These are phyloP conservation scores for Podarcis muralis DNA, from an alignment of 2,113 vertebrate genomes.

Conservation along the genomic window DNA sequence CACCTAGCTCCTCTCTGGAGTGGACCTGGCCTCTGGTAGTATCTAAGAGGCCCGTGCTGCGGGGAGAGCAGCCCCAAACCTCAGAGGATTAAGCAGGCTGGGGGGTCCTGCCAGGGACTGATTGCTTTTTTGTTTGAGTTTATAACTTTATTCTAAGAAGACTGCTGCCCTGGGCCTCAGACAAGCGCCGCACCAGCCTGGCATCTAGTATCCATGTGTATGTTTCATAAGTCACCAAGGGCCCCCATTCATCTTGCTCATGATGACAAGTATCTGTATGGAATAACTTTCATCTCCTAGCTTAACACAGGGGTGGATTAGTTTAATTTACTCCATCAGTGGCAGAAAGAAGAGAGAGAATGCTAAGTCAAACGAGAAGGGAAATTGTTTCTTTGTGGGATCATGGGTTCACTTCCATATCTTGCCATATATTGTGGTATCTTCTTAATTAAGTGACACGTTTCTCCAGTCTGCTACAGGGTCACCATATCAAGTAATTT, in stretches of 20 bases:
- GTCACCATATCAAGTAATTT: background rate
- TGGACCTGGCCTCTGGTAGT: background rate
- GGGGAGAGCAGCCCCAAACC: too few species aligned
- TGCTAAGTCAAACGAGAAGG: too few species aligned
- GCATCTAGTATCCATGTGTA: background rate
- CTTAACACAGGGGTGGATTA: background rate
- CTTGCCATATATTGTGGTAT: background rate
- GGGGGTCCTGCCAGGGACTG: too few species aligned
- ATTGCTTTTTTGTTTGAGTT: too few species aligned
- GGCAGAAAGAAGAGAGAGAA: background rate
- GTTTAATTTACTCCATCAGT: background rate
- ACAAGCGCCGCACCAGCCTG: too few species aligned
- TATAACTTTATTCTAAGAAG: too few species aligned
- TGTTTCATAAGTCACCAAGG: background rate
- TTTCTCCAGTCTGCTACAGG: background rate
- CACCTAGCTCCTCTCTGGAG: background rate
- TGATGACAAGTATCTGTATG: background rate
- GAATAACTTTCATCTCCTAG: background rate
- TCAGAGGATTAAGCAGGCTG: too few species aligned
- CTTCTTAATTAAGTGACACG: background rate
- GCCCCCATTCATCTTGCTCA: background rate
- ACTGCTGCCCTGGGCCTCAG: too few species aligned
- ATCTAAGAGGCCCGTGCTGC: too few species aligned
- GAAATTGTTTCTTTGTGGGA: background rate
- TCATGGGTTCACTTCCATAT: background rate